Percentiles rank a stretch among this genome's conserved stretches.
These are phyloP conservation scores for Amphiprion clarkii DNA, from an alignment of 2,797 vertebrate genomes.

Conservation along the genomic window DNA sequence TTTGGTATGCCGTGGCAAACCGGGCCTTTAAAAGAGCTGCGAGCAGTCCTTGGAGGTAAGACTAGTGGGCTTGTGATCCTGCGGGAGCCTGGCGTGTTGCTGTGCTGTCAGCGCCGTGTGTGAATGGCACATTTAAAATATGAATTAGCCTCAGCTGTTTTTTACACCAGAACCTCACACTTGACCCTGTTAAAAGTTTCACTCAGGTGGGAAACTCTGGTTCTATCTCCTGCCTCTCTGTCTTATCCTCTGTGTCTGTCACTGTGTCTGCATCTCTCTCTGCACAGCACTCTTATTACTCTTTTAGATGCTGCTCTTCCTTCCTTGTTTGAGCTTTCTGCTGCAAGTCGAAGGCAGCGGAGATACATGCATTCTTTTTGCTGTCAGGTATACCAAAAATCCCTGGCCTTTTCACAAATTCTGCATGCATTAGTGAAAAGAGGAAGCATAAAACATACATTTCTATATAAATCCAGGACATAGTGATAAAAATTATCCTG, in stretches of 20 bases:
- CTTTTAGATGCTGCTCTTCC: constrained; percentile 40
- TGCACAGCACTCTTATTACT: constrained; percentile 36
- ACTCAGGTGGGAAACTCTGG: constrained; percentile 43
- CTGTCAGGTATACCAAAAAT: constrained; percentile 28
- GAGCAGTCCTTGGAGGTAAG: constrained; percentile 45
- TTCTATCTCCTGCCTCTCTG: constrained; percentile 3
- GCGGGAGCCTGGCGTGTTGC: constrained; percentile 35
- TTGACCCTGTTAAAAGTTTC: constrained; percentile 74
- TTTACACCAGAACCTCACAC: constrained; percentile 39
- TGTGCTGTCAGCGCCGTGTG: constrained; percentile 40
- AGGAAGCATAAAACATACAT: constrained; percentile 28
- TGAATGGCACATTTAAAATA: constrained; percentile 68
- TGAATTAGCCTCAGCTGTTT: constrained; percentile 59
- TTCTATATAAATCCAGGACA: background rate
- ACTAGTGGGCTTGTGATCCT: constrained; percentile 47
- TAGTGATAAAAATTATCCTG: background rate
- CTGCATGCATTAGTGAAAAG: constrained; percentile 12
- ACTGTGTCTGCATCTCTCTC: constrained; percentile 19
- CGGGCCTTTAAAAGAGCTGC: constrained; percentile 57
- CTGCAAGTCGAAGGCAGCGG: constrained; percentile 12
- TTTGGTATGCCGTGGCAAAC: constrained; percentile 35
- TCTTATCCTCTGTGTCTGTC: constrained; percentile 32
- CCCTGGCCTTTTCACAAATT: constrained; percentile 16
- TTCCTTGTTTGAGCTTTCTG: constrained; percentile 1
- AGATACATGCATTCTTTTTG: constrained; percentile 19